A percentile compares a stretch with the other conserved stretches of the same genome.
Conservation (phyloP, 2,113 vertebrate species). For the Mustela nigripes region DNA sequence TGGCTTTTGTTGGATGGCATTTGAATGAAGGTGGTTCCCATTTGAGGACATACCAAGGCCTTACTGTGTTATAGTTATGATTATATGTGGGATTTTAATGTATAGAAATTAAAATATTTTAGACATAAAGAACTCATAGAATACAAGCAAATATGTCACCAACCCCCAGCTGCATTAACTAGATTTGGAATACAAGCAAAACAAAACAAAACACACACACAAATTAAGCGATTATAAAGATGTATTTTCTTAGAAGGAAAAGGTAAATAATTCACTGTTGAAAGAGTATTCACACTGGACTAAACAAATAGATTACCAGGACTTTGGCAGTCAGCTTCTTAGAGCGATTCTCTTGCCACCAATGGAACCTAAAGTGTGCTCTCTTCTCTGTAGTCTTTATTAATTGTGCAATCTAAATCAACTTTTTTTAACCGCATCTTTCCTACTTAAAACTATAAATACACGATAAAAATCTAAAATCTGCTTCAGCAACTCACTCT, state of each 20-base stretch:
- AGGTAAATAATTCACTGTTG: not conserved
- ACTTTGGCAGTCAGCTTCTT: not conserved
- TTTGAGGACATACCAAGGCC: not conserved
- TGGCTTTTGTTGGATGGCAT: not conserved
- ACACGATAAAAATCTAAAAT: conserved; percentile 13
- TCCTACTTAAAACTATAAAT: not conserved
- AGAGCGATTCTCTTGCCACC: not conserved
- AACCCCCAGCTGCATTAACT: not conserved
- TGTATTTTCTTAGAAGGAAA: conserved; percentile 7
- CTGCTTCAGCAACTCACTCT: not conserved
- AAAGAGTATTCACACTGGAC: not conserved
- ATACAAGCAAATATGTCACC: not conserved
- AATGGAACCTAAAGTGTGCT: not conserved
- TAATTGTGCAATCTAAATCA: not conserved
- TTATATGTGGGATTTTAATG: not conserved
- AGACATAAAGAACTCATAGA: not conserved
- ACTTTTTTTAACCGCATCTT: not conserved
- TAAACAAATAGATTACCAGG: not conserved
- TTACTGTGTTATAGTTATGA: not conserved
- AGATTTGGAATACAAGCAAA: not conserved
- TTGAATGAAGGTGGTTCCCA: not conserved
- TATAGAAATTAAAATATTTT: not conserved
- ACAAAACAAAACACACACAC: not conserved
- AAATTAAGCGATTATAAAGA: not conserved
- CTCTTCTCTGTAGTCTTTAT: not conserved